phyloP scores from a whole-genome alignment of 2,797 vertebrate species.

The Premnoplex brunnescens region DNA sequence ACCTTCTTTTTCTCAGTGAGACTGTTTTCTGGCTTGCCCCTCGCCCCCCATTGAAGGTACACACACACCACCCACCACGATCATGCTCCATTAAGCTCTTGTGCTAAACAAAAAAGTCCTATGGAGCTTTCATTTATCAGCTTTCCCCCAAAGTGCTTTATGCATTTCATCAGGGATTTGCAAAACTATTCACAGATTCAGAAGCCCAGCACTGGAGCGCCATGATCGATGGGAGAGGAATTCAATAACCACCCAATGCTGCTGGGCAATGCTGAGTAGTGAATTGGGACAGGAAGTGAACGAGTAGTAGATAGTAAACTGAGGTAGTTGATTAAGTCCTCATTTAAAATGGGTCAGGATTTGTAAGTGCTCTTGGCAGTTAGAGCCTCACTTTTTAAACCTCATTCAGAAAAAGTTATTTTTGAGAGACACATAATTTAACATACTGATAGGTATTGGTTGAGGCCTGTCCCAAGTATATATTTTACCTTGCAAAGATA shows the following conservation, averaged over 20 bases:
- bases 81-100: conserved; percentile 60
- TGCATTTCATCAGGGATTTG: conserved; percentile 55
- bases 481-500: background rate
- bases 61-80: conserved; percentile 34
- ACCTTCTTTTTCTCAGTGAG: background rate
- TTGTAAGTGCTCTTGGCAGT: background rate
- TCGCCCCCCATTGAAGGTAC: background rate
- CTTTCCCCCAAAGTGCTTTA: conserved; percentile 37
- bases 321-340: background rate
- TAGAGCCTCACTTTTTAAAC: background rate
- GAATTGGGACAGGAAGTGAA: background rate
- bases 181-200: conserved; percentile 31
- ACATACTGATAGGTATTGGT: background rate
- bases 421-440: background rate
- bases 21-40: background rate
- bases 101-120: conserved; percentile 49
- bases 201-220: background rate
- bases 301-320: background rate
- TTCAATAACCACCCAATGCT: background rate
- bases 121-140: conserved; percentile 55
- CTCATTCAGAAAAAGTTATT: background rate
- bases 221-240: conserved; percentile 25
- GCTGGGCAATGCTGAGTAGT: background rate
- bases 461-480: background rate
- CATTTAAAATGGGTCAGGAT: background rate